A percentile compares a stretch with the other conserved stretches of the same genome.
Conservation (phyloP, 2,113 vertebrate genomes). For the Pygoscelis adeliae region DNA sequence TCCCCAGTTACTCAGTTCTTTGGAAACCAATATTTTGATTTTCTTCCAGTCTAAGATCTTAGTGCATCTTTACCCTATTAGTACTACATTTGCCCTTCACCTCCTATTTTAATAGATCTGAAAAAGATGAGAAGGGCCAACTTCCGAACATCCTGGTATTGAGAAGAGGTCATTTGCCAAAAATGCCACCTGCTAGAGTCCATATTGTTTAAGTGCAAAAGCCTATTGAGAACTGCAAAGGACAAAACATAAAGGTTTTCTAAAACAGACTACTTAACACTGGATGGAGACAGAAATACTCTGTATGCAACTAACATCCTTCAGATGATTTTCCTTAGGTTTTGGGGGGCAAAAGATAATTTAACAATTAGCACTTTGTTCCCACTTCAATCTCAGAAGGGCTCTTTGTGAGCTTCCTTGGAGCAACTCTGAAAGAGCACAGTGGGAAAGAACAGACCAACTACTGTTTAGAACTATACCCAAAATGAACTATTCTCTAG, state of each 20-base stretch:
- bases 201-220: slow-evolving; percentile 56
- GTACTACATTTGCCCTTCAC: not conserved
- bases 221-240: slow-evolving; percentile 55
- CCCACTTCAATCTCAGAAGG: slow-evolving; percentile 53
- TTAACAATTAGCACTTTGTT: slow-evolving; percentile 71
- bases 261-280: slow-evolving; percentile 65
- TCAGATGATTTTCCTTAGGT: slow-evolving; percentile 58
- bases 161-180: slow-evolving; percentile 62
- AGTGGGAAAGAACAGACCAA: slow-evolving; percentile 47
- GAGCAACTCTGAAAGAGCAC: slow-evolving; percentile 56
- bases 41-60: not conserved
- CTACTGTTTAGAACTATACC: slow-evolving; percentile 61
- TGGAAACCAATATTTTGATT: not conserved
- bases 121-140: slow-evolving; percentile 39
- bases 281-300: slow-evolving; percentile 60
- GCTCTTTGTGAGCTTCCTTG: slow-evolving; percentile 57
- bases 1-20: not conserved
- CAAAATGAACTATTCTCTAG: slow-evolving; percentile 63
- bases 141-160: slow-evolving; percentile 30
- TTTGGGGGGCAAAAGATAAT: slow-evolving; percentile 42
- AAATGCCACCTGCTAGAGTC: slow-evolving; percentile 66
- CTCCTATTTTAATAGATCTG: slow-evolving; percentile 10
- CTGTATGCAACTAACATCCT: slow-evolving; percentile 58
- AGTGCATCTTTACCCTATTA: slow-evolving; percentile 5
- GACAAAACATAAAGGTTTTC: slow-evolving; percentile 54